Base-by-base conservation (phyloP, 2,888 invertebrate genomes). In the Carpatolechia fugitivella region DNA sequence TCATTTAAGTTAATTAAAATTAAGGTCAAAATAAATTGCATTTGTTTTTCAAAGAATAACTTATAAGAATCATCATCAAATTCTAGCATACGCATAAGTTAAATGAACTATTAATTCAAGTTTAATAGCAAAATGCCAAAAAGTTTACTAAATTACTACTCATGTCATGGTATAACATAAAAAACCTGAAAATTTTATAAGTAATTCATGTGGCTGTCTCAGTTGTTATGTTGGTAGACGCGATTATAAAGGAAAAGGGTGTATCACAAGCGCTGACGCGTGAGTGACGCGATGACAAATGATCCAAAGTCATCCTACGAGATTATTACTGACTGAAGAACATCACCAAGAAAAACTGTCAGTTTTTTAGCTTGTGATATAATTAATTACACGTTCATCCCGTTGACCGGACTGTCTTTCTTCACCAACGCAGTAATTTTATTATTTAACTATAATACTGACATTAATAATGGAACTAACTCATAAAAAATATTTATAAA, bases 261-360 rank as follows among this genome's bases (percentile, higher is more conserved):
- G 85, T 80, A 77, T 72, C 75, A 76, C 62, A 65, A 69, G 71
- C 77, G 81, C 74, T 78, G 85, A 84, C 82, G 69, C 59, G 68
- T 72, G 80, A 80, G 73, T 81, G 86, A 82, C 82, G 72, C 65
- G 75, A 78, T 82, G 86, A 87, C 84, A 84, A 85, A 87, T 82
- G 82, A 80, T 69, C 73, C 59, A 54, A 55, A 65, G 70, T 72
- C 80, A 64, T 64, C 69, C 65, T 59, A 58, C 60, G 63, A 66
- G 68, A 73, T 79, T 72, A 74, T 73, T 65, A 57, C 57, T 31
- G 53, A 51, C 57, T 30, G 53, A 51, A 52, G 40, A 50, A 38
- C 29, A 24, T 29, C 24, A 38, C 36, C 51, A 35, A 35, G 52
- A 44, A 48, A 33, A 49, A 18, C 47, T 6, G 35, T 20, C 49